Conservation (phyloP, 2,113 vertebrate species). For the Sander vitreus region DNA sequence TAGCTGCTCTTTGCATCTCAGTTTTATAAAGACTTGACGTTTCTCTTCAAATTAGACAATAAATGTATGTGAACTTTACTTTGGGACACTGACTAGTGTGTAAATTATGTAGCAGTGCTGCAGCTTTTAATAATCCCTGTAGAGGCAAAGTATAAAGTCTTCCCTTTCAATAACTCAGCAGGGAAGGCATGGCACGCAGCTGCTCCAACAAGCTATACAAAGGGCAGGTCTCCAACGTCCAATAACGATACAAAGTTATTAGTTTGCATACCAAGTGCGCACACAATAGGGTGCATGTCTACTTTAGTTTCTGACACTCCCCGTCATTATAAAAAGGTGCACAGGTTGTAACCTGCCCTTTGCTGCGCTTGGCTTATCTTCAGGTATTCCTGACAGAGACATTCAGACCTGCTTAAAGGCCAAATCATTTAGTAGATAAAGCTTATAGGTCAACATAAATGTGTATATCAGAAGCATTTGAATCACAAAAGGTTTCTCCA, state of each 20-base stretch:
- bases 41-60: background rate
- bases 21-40: slow-evolving; percentile 48
- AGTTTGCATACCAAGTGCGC: slow-evolving; percentile 22
- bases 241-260: slow-evolving; percentile 32
- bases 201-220: slow-evolving; percentile 58
- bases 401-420: slow-evolving; percentile 39
- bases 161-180: slow-evolving; percentile 80
- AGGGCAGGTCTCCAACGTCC: slow-evolving; percentile 46
- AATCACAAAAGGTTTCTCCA: slow-evolving; percentile 15
- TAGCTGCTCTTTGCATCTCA: slow-evolving; percentile 48
- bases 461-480: slow-evolving; percentile 7
- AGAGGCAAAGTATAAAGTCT: slow-evolving; percentile 49
- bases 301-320: slow-evolving; percentile 35
- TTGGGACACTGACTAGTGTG: slow-evolving; percentile 22
- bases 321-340: background rate
- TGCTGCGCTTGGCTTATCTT: slow-evolving; percentile 33
- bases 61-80: slow-evolving; percentile 32
- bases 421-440: slow-evolving; percentile 38
- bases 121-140: slow-evolving; percentile 56
- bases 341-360: slow-evolving; percentile 60
- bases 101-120: slow-evolving; percentile 65
- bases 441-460: slow-evolving; percentile 29
- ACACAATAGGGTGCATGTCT: slow-evolving; percentile 34
- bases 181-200: slow-evolving; percentile 48
- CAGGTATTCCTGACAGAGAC: slow-evolving; percentile 21